phyloP scores from a whole-genome alignment of 2,113 vertebrate genomes.

The Mormoops blainvillei region DNA sequence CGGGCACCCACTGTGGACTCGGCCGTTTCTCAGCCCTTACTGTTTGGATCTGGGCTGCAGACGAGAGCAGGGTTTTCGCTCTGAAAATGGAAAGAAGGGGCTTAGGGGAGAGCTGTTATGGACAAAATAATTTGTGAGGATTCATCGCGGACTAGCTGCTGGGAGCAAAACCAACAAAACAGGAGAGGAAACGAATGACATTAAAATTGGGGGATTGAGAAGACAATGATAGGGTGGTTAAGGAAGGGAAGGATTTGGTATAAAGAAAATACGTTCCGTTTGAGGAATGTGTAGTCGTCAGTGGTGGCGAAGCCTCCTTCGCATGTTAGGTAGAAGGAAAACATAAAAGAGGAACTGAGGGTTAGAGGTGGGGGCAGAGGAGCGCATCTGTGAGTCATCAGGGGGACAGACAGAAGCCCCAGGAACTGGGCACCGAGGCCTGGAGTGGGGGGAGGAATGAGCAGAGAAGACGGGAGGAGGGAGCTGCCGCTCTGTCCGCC shows the following conservation, averaged over 20 bases:
- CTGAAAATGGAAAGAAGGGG: background rate
- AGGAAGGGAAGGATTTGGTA: background rate
- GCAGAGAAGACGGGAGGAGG: background rate
- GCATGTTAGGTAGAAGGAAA: background rate
- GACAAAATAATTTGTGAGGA: background rate
- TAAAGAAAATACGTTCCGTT: background rate
- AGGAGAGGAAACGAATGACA: background rate
- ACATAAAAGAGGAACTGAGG: background rate
- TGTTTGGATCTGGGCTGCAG: background rate
- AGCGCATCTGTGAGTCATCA: background rate
- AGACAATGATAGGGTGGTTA: background rate
- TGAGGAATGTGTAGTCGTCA: background rate
- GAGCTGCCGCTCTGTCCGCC: background rate
- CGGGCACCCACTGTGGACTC: rapidly evolving
- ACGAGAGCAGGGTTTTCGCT: rapidly evolving
- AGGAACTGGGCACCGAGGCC: background rate
- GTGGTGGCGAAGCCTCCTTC: rapidly evolving
- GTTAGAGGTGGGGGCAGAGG: background rate
- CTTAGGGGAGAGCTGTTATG: background rate
- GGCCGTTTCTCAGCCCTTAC: background rate
- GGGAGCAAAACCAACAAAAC: background rate
- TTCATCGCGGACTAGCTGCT: rapidly evolving
- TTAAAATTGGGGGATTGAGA: background rate
- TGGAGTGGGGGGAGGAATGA: background rate
- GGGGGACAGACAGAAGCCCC: background rate